Conservation (phyloP, 2,888 invertebrate genomes). For the Agrotis clavis region DNA sequence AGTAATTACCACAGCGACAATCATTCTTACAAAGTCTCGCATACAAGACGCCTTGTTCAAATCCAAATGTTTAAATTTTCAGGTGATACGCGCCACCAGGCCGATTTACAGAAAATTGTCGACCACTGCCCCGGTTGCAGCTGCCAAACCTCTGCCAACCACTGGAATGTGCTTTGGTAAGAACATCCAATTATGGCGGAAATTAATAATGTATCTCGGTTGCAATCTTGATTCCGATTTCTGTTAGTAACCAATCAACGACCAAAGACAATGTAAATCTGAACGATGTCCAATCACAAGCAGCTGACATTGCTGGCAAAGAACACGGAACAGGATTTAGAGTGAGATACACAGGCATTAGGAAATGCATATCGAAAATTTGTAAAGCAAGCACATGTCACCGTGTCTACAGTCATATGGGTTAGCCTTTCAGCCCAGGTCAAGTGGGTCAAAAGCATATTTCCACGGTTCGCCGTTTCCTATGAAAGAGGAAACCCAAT, state of each 20-base stretch:
- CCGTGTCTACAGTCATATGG: not conserved
- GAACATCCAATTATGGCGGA: constrained; percentile 5
- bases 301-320: too few species aligned
- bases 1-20: constrained; percentile 9
- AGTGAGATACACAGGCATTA: too few species aligned
- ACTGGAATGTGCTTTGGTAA: constrained; percentile 87
- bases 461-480: constrained; percentile 12
- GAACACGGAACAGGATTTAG: too few species aligned
- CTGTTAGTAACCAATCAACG: too few species aligned
- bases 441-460: constrained; percentile 7
- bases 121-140: constrained; percentile 75
- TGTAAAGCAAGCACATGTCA: too few species aligned
- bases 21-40: not conserved
- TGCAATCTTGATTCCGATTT: too few species aligned
- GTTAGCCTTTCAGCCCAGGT: not conserved
- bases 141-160: constrained; percentile 82
- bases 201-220: too few species aligned
- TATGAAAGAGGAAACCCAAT: not conserved
- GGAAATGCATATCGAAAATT: constrained; percentile 5
- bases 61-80: constrained; percentile 48
- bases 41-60: not conserved
- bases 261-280: too few species aligned
- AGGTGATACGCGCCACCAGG: constrained; percentile 80
- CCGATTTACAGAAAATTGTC: constrained; percentile 84
- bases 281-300: too few species aligned